Evolutionary conservation across 2,113 vertebrate genomes (phyloP).

Genomic region (Leucosticte australis): DNA sequence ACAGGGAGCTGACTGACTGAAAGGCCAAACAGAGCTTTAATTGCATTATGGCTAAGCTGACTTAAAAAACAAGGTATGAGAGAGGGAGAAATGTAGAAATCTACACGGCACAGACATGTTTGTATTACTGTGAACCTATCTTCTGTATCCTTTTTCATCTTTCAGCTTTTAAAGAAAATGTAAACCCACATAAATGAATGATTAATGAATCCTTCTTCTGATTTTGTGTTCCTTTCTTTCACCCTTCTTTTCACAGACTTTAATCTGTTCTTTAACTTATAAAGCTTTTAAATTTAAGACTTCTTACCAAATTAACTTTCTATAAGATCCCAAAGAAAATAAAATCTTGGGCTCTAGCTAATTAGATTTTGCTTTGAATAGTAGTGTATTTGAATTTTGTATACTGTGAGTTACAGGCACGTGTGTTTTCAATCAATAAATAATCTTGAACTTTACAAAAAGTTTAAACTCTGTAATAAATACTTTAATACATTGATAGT

Average conservation of each 20-base stretch:
- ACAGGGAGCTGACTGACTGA: background rate
- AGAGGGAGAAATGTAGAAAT: background rate
- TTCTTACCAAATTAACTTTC: background rate
- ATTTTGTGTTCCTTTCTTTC: background rate
- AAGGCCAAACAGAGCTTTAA: background rate
- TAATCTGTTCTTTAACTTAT: background rate
- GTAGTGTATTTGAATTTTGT: background rate
- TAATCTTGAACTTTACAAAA: background rate
- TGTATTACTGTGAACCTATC: background rate
- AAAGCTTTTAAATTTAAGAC: background rate
- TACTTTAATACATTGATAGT: background rate
- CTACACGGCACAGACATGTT: fast-evolving
- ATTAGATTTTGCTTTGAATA: background rate
- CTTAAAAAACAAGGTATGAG: background rate
- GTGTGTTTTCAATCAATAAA: background rate
- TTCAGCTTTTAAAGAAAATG: background rate
- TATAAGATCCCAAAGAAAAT: background rate
- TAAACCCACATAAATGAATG: background rate
- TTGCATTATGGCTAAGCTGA: background rate
- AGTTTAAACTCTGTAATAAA: background rate
- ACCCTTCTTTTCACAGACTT: background rate
- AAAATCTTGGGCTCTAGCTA: background rate
- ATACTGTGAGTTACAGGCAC: background rate
- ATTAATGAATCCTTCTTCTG: background rate
- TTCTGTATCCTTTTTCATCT: background rate